These are phyloP conservation scores for Spodoptera frugiperda DNA, from an alignment of 1,140 invertebrate genomes.

Conservation along the genomic window DNA sequence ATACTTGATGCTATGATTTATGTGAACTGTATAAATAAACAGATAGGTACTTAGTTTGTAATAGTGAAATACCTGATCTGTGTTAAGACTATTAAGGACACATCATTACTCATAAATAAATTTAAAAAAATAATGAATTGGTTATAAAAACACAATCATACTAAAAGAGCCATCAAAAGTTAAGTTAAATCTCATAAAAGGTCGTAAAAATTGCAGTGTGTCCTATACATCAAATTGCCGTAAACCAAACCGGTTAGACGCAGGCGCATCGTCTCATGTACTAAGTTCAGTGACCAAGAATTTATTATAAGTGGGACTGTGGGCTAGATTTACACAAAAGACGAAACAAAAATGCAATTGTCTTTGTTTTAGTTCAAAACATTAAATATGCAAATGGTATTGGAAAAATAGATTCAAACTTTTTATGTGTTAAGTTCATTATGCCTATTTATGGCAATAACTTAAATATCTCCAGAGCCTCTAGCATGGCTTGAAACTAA, in stretches of 20 bases:
- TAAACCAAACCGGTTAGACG: conserved; percentile 24
- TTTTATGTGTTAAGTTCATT: no score
- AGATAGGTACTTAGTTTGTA: no score
- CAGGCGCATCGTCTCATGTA: conserved; percentile 41
- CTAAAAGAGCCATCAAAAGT: background rate
- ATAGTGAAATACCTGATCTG: no score
- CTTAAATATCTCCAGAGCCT: no score
- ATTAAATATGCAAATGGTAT: no score
- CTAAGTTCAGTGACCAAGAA: conserved; percentile 30
- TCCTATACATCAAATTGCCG: conserved; percentile 28
- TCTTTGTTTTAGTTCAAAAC: no score
- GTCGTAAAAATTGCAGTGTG: conserved; percentile 15
- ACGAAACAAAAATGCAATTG: background rate
- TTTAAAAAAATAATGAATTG: background rate
- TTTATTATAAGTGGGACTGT: conserved; percentile 24
- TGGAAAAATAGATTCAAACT: no score
- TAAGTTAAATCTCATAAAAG: conserved; percentile 21
- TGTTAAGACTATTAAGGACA: no score
- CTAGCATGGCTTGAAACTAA: no score
- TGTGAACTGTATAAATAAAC: no score
- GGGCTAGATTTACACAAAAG: background rate
- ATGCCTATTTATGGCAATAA: no score
- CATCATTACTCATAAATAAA: background rate
- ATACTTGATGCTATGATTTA: no score
- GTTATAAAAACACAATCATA: background rate